Evolutionary conservation across 2,797 vertebrate genomes (phyloP).

Genomic region (Xenops minutus): DNA sequence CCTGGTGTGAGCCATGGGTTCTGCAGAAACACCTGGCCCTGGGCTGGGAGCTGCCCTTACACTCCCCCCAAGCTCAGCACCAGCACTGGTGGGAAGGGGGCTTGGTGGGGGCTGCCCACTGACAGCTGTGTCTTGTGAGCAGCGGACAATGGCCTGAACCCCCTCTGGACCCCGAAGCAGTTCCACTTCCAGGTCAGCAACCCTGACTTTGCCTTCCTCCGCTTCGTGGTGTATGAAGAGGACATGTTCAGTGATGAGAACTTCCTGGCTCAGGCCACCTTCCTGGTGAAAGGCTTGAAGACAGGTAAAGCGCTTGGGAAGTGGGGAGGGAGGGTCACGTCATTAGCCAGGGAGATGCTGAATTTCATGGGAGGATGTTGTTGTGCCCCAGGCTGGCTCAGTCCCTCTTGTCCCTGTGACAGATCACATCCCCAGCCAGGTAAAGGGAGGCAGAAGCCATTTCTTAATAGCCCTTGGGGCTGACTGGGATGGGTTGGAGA

Average conservation of each 20-base stretch:
- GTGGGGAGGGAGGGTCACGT: rapidly evolving
- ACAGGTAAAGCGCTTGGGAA: slow-evolving; percentile 75
- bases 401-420: not conserved
- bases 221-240: slow-evolving; percentile 97
- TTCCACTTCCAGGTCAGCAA: slow-evolving; percentile 92
- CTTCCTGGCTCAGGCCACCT: slow-evolving; percentile 96
- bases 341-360: not conserved
- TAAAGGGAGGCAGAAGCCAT: not conserved
- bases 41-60: not conserved
- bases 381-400: not conserved
- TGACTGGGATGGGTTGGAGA: not conserved
- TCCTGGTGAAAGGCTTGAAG: slow-evolving; percentile 92
- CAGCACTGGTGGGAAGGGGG: not conserved
- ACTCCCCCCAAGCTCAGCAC: not conserved
- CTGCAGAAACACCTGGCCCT: not conserved
- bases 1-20: rapidly evolving
- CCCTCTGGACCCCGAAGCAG: slow-evolving; percentile 88
- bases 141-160: slow-evolving; percentile 97
- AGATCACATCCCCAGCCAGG: not conserved
- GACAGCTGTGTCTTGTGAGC: not conserved
- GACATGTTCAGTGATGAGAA: slow-evolving; percentile 99
- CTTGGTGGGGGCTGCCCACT: not conserved
- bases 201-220: slow-evolving; percentile 91
- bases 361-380: not conserved
- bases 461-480: not conserved